Evolutionary conservation across 2,797 vertebrate genomes (phyloP), one percentile per base, ranked within the genome.

Genomic region (Psittacula derbiana): DNA sequence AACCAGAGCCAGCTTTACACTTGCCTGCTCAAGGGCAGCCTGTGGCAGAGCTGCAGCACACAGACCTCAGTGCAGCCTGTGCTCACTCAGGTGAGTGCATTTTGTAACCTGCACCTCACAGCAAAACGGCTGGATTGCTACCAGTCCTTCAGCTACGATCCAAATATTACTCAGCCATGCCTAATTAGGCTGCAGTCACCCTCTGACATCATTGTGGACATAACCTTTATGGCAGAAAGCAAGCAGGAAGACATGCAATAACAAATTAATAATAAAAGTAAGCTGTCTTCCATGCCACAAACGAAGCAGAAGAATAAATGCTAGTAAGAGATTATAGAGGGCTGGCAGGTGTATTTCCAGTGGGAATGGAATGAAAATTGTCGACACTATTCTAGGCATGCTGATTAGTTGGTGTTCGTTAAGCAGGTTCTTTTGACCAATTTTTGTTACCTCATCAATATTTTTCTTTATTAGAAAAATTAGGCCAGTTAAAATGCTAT

Each of bases 381-480:
- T n/a, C 84, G 53, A 38, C 6, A 6, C 15, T 78, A 57, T 40
- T 69, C 72, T n/a, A 91, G 43, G 46, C 60, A 47, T 12, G 19
- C n/a, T 74, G 61, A 72, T 83, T 53, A 80, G 69, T n/a, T 86
- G 25, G 25, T 78, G 19, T 40, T 83, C 53, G 69, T 80, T 62
- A 88, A 69, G 46, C 24, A 44, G 47, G 8, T 57, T 67, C 31
- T 86, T 79, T 78, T 57, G 72, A 88, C 70, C 49, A 49, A 11
- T 86, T 90, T 86, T 78, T 93, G 38, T 89, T 89, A 72, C 57
- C 69, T 90, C 65, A 52, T 84, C 47, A 71, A 33, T 73, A 73
- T 62, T 90, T 95, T 83, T 57, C 53, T 88, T 84, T 52, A 93
- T 88, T 93, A 86, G 76, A 84, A 95, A 95, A 94, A 95, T 67